Evolutionary conservation across 2,888 invertebrate species (phyloP), one percentile per base, ranked within the genome.

Genomic region (Gnatocerus cornutus): DNA sequence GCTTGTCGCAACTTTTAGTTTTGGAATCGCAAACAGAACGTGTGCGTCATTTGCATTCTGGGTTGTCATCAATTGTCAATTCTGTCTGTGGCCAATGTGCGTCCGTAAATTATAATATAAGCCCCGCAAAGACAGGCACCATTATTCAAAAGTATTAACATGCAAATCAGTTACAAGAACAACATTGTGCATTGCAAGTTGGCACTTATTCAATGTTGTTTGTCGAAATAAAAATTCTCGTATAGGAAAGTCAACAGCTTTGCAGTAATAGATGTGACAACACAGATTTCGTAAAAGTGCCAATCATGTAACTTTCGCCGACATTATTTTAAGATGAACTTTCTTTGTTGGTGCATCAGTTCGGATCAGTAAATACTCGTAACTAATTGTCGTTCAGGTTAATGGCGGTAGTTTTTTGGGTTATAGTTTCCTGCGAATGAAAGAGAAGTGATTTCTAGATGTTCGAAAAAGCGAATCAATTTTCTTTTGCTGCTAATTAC

Each of bases 81-180:
- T 70, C 70, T 16, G 46, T 7, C 27, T 30, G 50, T 63, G 48
- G 59, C 45, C 50, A 48, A 41, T 39, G 48, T 16, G 33, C 39
- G 53, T 58, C 52, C 46, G 65, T 58, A 69, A 69, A 61, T 67
- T 59, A 66, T 66, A 48, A 63, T 66, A 67, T 59, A 52, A 58
- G 41, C n/a, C 50, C 50, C 66, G n/a, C 45, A 13, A 21, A 53
- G 64, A 59, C 67, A 67, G 59, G 39, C 50, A 50, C 50, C 67
- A 67, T 67, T 67, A 67, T 67, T 67, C 68, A 61, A 61, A 68
- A 68, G 53, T 53, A 61, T 68, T 68, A 61, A 68, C 68, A 68
- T 68, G 68, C 68, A 68, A 68, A 68, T 68, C 68, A 68, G 52
- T 68, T 68, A 61, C 53, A 53, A 61, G 68, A 68, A 68, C 53